Evolutionary conservation across 2,113 vertebrate species (phyloP), one percentile per base, ranked within the genome.

Genomic region (Rhipidura dahli): DNA sequence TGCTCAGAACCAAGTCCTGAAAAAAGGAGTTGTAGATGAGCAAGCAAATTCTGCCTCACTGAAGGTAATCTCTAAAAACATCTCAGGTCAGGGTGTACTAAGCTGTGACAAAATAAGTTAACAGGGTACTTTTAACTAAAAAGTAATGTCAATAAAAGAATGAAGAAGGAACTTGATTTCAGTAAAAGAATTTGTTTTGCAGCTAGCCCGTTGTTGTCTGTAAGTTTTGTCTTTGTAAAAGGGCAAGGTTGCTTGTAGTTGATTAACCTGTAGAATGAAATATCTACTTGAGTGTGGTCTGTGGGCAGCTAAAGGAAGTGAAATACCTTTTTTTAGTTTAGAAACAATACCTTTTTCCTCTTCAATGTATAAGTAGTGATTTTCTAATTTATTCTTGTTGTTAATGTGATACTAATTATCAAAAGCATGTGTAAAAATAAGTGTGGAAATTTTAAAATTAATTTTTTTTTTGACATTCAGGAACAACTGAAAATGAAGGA

Each of bases 1-100:
- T 39, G 99, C 99, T 87, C 99, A 99, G 98, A 99, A 99, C 96
- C 99, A 99, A 97, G 99, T 99, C 35, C 91, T 99, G 95, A 99
- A 99, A 96, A 99, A 99, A 91, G 99, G 98, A 15, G 99, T 99
- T 42, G 98, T 99, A 89, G 99, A 99, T 97, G 99, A 99, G 88
- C 99, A 99, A 97, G 99, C 99, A 23, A 99, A 98, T 95, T 98
- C 99, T 50, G 95, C 97, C 37, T 98, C 98, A 47, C 90, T 99
- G 63, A 99, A 99, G 99, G 99, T 99, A 98, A 42, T 45, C 13
- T 65, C 45, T 65, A 47, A 42, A 94, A 77, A 10, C 24, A 44
- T 17, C 13, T 66, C 2, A 0, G 28, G 42, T 40, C 59, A 54
- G 24, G 24, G 24, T 72, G 4, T 51, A 13, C 35, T 75, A 50